phyloP scores from a whole-genome alignment of 92 coral and sea anemone genomes.

The Parazoanthus swiftii region DNA sequence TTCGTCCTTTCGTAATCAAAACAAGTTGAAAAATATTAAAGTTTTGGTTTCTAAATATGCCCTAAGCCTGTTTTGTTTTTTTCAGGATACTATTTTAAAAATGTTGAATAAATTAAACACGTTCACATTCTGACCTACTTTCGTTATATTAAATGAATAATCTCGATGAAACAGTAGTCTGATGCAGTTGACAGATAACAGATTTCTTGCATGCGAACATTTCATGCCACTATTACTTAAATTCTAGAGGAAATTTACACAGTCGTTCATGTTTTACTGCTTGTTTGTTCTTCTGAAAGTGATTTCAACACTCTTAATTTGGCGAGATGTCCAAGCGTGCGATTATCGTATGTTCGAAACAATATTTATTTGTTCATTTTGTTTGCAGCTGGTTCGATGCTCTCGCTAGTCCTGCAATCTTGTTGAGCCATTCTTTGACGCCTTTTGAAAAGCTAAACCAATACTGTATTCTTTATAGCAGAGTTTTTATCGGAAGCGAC shows the following conservation, averaged over 20 bases:
- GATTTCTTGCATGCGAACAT: not conserved
- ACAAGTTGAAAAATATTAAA: not conserved
- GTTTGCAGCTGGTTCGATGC: not conserved
- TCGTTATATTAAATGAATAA: not conserved
- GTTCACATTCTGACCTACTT: not conserved
- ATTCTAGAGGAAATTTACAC: conserved; percentile 2
- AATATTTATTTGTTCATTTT: not conserved
- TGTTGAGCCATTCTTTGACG: conserved; percentile 1
- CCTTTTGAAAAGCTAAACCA: conserved; percentile 6
- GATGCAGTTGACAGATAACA: not conserved
- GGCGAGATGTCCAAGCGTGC: not conserved
- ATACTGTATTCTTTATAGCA: not conserved
- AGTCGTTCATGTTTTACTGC: not conserved
- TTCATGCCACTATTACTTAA: conserved; percentile 4
- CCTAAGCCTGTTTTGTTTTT: not conserved
- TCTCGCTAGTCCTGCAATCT: conserved; percentile 12
- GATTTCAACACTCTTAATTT: conserved; percentile 12
- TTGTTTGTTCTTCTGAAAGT: conserved; percentile 4
- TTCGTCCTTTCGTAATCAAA: not conserved
- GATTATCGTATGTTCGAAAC: not conserved
- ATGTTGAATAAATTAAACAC: not conserved
- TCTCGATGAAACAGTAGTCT: not conserved
- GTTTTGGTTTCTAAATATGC: not conserved
- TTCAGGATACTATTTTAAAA: not conserved
- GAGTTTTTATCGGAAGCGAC: conserved; percentile 26